Conservation (phyloP, 2,113 vertebrate genomes). For the Felis chaus region DNA sequence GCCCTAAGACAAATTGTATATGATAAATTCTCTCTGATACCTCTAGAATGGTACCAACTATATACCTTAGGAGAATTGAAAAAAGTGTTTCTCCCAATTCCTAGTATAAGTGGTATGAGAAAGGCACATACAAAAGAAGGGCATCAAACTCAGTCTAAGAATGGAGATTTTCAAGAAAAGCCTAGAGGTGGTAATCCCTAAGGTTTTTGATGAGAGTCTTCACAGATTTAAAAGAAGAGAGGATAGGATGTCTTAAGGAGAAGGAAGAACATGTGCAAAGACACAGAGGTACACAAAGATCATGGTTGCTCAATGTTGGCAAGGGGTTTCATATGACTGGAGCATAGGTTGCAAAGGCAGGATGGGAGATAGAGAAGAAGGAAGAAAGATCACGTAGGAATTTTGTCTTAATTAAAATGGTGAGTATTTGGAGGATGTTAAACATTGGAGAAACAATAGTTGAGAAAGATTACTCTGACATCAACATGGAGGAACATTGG, state of each 20-base stretch:
- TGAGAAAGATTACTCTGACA: not conserved
- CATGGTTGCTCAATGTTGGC: not conserved
- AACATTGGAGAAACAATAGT: not conserved
- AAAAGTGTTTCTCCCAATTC: not conserved
- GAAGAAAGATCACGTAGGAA: not conserved
- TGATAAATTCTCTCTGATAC: not conserved
- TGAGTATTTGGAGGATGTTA: slow-evolving; percentile 24
- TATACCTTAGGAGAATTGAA: not conserved
- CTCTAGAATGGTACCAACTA: not conserved
- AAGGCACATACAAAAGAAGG: not conserved
- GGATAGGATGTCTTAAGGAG: not conserved
- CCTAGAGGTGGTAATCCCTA: not conserved
- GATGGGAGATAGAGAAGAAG: not conserved
- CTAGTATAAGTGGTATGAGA: not conserved
- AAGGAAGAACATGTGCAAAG: not conserved
- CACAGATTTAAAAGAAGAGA: not conserved
- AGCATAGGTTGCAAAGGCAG: not conserved
- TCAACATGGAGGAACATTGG: not conserved
- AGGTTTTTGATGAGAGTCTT: not conserved
- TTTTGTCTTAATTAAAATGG: not conserved
- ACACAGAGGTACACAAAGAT: not conserved
- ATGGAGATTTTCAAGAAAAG: not conserved
- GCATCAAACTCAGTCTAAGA: not conserved
- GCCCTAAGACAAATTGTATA: not conserved
- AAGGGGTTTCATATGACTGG: not conserved